Evolutionary conservation across 2,113 vertebrate species (phyloP).

Genomic region (Pachypanchax playfairii): DNA sequence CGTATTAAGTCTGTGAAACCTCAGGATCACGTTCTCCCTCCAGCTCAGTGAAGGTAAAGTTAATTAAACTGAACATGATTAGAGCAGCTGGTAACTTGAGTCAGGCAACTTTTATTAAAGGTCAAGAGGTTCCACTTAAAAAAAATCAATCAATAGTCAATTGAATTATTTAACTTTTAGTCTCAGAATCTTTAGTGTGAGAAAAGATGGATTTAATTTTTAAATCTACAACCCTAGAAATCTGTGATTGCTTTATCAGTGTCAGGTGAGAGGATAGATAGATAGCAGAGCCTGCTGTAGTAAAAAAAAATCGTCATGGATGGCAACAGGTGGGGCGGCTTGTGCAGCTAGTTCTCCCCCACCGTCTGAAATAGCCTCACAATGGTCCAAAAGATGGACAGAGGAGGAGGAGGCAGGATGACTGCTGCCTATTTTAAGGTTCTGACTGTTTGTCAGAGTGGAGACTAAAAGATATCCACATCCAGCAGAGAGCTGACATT

Average conservation of each 20-base stretch:
- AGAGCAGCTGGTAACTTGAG: slow-evolving; percentile 33
- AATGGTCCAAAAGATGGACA: slow-evolving; percentile 73
- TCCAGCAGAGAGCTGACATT: slow-evolving; percentile 13
- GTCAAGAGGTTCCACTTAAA: slow-evolving; percentile 41
- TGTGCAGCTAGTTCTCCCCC: slow-evolving; percentile 52
- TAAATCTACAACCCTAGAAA: not conserved
- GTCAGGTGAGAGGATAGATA: slow-evolving; percentile 17
- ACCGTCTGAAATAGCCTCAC: slow-evolving; percentile 76
- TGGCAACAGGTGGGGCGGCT: slow-evolving; percentile 73
- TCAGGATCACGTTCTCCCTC: slow-evolving; percentile 58
- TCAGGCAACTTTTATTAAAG: slow-evolving; percentile 37
- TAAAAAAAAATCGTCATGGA: slow-evolving; percentile 55
- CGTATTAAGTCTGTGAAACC: slow-evolving; percentile 36
- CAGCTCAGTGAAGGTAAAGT: slow-evolving; percentile 59
- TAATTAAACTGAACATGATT: slow-evolving; percentile 69
- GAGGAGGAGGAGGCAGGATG: slow-evolving; percentile 52
- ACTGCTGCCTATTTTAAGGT: slow-evolving; percentile 70
- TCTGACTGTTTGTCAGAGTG: slow-evolving; percentile 50
- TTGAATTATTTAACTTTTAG: not conserved
- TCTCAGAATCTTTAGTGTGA: not conserved
- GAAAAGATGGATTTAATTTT: not conserved
- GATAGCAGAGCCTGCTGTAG: slow-evolving; percentile 36
- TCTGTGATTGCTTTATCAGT: not conserved
- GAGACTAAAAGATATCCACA: slow-evolving; percentile 35
- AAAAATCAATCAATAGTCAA: slow-evolving; percentile 7